Conservation (phyloP, 1,140 invertebrate genomes). For the Polypedilum vanderplanki region DNA sequence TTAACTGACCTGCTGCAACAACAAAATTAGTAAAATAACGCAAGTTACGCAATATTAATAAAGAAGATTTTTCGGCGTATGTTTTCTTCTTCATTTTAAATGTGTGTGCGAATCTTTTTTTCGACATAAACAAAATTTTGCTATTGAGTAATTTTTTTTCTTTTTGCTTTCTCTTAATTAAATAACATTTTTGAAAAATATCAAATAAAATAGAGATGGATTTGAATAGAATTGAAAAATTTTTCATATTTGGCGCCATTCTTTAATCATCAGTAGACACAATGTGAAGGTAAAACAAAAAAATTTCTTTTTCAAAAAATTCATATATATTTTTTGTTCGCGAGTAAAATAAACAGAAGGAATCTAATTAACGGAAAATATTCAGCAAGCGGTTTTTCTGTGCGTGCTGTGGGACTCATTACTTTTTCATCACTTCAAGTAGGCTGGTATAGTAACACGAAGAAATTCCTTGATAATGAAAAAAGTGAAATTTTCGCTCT, state of each 20-base stretch:
- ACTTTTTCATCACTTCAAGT: slow-evolving; percentile 7
- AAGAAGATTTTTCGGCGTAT: not conserved
- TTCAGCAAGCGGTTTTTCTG: not conserved
- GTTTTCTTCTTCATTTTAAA: not conserved
- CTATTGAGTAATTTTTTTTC: too few species aligned
- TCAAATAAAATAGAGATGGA: not conserved
- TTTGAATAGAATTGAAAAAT: not conserved
- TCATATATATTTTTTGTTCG: not conserved
- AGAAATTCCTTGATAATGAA: slow-evolving; percentile 23
- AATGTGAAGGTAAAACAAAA: not conserved
- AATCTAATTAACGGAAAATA: not conserved
- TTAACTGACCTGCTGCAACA: slow-evolving; percentile 21
- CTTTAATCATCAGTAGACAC: not conserved
- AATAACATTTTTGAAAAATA: too few species aligned
- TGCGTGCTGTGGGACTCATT: slow-evolving; percentile 16
- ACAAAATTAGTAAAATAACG: slow-evolving; percentile 12
- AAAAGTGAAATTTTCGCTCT: not conserved
- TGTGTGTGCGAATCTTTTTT: not conserved
- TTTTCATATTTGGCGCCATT: not conserved
- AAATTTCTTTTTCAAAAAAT: not conserved
- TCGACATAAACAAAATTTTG: not conserved
- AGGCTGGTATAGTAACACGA: not conserved
- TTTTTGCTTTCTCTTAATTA: not conserved
- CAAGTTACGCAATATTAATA: slow-evolving; percentile 23
- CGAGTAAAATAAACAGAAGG: slow-evolving; percentile 9